Base-by-base conservation (phyloP, 2,113 vertebrate genomes). In the Accipiter cooperii region DNA sequence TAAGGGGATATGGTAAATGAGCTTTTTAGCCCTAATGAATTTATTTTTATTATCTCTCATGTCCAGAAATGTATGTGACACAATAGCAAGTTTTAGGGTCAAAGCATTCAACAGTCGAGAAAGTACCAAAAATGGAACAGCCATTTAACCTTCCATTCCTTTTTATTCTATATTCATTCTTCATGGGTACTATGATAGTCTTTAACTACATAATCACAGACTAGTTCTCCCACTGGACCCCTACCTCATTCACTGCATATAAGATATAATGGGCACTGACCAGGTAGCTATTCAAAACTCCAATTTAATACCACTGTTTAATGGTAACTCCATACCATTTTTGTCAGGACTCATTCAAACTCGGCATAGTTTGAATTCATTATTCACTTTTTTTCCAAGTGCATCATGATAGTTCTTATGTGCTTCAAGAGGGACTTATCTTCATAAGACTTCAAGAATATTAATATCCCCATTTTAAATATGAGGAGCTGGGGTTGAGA, bases 1-100 rank as follows among this genome's bases (percentile, higher is more conserved):
- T 94, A 85, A 77, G 20, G 26, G 22, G 24, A 80, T 91, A 91
- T 10, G 60, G 51, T 22, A 93, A 96, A 96, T 71, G 17, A 91
- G 42, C 12, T 77, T 91, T 94, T 80, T 66, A 74, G 66, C 34
- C 38, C 33, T 66, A 61, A 69, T 61, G 19, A 93, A 80, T 42
- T 69, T 31, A 58, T 79, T 90, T 91, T 93, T 77, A 63, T 90
- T 70, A 75, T 38, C 49, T 44, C 12, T 69, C 21, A 38, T 21
- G 44, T 52, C 29, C 84, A 91, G 70, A 91, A 80, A 91, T 54
- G 17, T 76, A 58, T 69, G 51, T 49, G 54, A 77, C 54, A 94
- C 60, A 87, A 70, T 6, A 69, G 34, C 19, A 93, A 58, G 33
- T 76, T 90, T 92, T 87, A 55, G 1, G 1, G 63, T 74, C 49